Evolutionary conservation across 2,888 invertebrate genomes (phyloP).

Genomic region (Argyra leucocephala): DNA sequence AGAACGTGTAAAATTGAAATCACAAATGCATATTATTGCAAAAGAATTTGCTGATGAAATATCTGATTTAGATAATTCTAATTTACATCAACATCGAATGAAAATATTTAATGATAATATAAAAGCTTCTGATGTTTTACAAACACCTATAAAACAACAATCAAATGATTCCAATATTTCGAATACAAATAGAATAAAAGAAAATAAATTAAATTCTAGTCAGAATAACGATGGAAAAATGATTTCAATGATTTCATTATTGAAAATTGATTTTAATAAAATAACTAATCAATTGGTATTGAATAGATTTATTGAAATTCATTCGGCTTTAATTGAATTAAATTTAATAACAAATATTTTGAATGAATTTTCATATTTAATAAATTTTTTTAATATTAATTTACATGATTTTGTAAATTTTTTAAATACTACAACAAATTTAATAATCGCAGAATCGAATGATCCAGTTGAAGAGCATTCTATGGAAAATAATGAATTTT

Average conservation of each 20-base stretch:
- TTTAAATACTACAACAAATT: not conserved
- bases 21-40: slow-evolving; percentile 33
- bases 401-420: not conserved
- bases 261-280: slow-evolving; percentile 27
- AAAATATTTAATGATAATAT: not conserved
- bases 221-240: not conserved
- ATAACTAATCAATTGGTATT: slow-evolving; percentile 27
- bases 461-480: not conserved
- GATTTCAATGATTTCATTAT: not conserved
- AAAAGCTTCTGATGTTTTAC: not conserved
- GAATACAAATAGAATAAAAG: not conserved
- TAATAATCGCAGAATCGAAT: slow-evolving; percentile 12
- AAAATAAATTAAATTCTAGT: not conserved
- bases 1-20: slow-evolving; percentile 34
- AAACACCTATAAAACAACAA: not conserved
- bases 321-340: slow-evolving; percentile 36
- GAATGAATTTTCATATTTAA: slow-evolving; percentile 36
- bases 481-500: slow-evolving; percentile 16
- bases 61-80: slow-evolving; percentile 15
- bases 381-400: slow-evolving; percentile 35
- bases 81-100: slow-evolving; percentile 13
- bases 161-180: not conserved
- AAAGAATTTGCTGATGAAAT: slow-evolving; percentile 31
- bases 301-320: slow-evolving; percentile 33
- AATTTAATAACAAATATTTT: slow-evolving; percentile 39